phyloP scores from a whole-genome alignment of 92 coral and sea anemone species.

The Isaurus tuberculatus region DNA sequence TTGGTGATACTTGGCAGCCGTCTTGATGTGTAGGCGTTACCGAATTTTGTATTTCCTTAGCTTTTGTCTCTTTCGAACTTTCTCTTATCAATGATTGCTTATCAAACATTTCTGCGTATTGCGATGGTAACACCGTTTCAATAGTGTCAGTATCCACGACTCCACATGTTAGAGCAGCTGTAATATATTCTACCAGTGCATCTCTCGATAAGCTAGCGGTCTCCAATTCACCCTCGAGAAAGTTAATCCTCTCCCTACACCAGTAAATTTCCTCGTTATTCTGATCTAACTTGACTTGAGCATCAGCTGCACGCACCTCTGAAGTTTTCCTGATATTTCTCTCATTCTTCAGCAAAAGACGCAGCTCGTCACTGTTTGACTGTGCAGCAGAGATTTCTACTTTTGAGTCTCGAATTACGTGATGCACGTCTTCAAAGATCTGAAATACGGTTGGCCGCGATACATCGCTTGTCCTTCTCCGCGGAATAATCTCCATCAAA shows the following conservation, averaged over 20 bases:
- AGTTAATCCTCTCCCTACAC: neutral
- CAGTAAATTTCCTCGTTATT: neutral
- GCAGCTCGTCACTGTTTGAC: slow-evolving; percentile 35
- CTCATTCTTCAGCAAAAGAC: slow-evolving; percentile 36
- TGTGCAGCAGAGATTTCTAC: slow-evolving; percentile 25
- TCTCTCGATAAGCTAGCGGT: neutral
- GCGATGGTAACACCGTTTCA: neutral
- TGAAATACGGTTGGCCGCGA: slow-evolving; percentile 27
- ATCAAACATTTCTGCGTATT: neutral
- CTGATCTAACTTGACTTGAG: neutral
- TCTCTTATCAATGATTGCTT: neutral
- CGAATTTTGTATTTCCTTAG: neutral
- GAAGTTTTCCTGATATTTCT: slow-evolving; percentile 33
- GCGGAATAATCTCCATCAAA: slow-evolving; percentile 40
- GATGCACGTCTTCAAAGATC: slow-evolving; percentile 25
- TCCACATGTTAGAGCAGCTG: neutral
- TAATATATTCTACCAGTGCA: slow-evolving; percentile 17
- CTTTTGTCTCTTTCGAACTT: neutral
- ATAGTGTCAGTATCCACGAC: neutral
- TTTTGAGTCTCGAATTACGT: slow-evolving; percentile 19
- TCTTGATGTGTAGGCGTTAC: neutral
- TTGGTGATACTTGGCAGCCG: neutral
- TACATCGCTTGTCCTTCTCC: neutral
- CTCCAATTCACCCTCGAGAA: slow-evolving; percentile 6
- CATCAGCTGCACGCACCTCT: slow-evolving; percentile 3